phyloP scores from a whole-genome alignment of 2,888 invertebrate species.

The Girardia tigrina region DNA sequence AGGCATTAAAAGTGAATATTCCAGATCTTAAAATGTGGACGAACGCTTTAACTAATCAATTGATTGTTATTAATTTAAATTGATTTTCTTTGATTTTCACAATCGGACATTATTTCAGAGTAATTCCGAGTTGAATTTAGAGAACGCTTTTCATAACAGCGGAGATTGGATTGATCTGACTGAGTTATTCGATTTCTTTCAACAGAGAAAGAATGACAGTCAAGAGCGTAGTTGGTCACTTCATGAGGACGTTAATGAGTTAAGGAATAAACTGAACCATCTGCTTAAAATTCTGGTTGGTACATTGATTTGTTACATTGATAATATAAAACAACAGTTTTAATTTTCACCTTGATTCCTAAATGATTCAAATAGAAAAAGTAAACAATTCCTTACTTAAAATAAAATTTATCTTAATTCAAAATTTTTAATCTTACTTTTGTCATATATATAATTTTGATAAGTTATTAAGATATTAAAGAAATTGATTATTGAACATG shows the following conservation, averaged over 20 bases:
- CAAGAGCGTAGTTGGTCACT: slow-evolving; percentile 88
- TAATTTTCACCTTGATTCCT: no score
- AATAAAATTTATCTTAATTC: no score
- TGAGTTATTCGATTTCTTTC: slow-evolving; percentile 31
- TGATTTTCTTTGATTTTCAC: neutral
- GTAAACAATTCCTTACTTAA: no score
- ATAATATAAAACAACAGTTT: no score
- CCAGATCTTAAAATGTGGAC: slow-evolving; percentile 33
- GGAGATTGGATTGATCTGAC: slow-evolving; percentile 16
- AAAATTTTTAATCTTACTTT: no score
- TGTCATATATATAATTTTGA: no score
- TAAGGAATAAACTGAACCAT: slow-evolving; percentile 63
- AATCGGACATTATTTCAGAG: neutral
- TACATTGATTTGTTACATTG: no score
- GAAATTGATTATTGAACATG: no score
- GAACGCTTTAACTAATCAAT: slow-evolving; percentile 27
- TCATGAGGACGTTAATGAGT: slow-evolving; percentile 77
- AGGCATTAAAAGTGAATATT: neutral
- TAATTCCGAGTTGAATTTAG: neutral
- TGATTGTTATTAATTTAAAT: neutral
- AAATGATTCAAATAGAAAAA: no score
- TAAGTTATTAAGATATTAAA: no score
- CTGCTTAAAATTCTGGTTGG: slow-evolving; percentile 49
- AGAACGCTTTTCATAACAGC: neutral
- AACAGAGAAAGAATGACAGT: slow-evolving; percentile 67